Evolutionary conservation across 35 echinoderm and acorn worm species (phyloP).

Genomic region (Lytechinus variegatus): DNA sequence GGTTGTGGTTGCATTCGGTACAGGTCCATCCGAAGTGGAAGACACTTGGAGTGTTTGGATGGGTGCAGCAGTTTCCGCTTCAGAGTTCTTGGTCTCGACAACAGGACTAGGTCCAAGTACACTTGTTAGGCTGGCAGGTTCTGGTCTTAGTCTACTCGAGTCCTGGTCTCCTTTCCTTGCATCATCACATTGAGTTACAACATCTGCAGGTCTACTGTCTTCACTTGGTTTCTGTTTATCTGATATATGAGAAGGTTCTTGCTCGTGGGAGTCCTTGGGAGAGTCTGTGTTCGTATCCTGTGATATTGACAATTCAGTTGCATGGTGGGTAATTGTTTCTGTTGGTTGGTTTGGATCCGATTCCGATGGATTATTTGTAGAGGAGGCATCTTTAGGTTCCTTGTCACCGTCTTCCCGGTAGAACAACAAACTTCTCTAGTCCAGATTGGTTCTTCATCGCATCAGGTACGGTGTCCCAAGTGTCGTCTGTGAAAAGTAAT

Average conservation of each 20-base stretch:
- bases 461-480: slow-evolving; percentile 84
- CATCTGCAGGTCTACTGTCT: neutral
- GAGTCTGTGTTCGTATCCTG: neutral
- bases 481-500: slow-evolving; percentile 61
- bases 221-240: neutral
- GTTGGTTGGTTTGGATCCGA: neutral
- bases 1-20: neutral
- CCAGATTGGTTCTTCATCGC: slow-evolving; percentile 29
- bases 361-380: neutral
- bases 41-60: slow-evolving; percentile 4
- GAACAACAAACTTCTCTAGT: slow-evolving; percentile 17
- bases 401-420: neutral
- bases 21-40: neutral
- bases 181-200: neutral
- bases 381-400: neutral
- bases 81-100: neutral
- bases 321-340: neutral
- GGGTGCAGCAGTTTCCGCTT: neutral
- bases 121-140: slow-evolving; percentile 8
- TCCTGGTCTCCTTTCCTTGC: neutral
- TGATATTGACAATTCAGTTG: neutral
- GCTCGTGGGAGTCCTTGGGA: neutral
- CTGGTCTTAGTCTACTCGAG: neutral
- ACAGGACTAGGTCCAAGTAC: neutral
- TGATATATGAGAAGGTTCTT: neutral